These are phyloP conservation scores for Drosophila stalkeri DNA, from an alignment of 2,888 invertebrate species.

Conservation along the genomic window DNA sequence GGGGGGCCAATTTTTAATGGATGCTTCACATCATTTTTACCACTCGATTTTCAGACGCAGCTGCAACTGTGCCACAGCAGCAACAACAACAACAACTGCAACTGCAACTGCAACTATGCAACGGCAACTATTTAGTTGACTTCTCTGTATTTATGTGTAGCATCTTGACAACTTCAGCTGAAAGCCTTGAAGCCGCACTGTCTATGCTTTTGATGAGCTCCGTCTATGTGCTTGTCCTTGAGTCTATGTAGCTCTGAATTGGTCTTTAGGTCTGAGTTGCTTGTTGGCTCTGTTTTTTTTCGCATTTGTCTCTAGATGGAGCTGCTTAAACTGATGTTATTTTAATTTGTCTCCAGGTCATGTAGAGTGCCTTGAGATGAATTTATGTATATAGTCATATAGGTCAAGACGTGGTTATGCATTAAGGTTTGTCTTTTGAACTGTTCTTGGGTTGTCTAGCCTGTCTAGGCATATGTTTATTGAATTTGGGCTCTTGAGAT, in stretches of 20 bases:
- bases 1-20: conserved; percentile 60
- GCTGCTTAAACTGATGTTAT: background rate
- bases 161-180: conserved; percentile 31
- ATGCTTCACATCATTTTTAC: conserved; percentile 55
- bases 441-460: background rate
- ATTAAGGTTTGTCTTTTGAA: background rate
- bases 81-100: conserved; percentile 21
- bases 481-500: background rate
- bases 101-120: conserved; percentile 60
- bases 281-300: background rate
- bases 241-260: conserved; percentile 4
- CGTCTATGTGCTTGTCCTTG: conserved; percentile 13
- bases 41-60: conserved; percentile 62
- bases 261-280: background rate
- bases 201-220: conserved; percentile 2
- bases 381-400: background rate
- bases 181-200: conserved; percentile 4
- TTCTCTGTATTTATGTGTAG: conserved; percentile 39
- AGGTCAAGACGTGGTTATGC: background rate
- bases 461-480: background rate
- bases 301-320: conserved; percentile 5
- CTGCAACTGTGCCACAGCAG: conserved; percentile 55
- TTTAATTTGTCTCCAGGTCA: background rate
- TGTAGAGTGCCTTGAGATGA: background rate
- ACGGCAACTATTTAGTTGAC: conserved; percentile 10